These are phyloP conservation scores for Etheostoma spectabile DNA, from an alignment of 2,113 vertebrate species.

Conservation along the genomic window DNA sequence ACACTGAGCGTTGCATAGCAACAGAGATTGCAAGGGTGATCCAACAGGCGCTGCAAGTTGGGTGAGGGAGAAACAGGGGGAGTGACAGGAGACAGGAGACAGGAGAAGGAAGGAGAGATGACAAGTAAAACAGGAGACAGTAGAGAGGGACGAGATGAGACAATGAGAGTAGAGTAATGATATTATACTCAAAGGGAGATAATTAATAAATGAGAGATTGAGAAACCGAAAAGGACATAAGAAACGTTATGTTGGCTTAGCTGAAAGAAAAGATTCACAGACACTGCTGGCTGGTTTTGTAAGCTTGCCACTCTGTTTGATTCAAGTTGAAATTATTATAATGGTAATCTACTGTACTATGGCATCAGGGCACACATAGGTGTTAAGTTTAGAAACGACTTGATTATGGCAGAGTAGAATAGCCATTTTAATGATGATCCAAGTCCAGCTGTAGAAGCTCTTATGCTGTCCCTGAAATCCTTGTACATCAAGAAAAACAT, in stretches of 20 bases:
- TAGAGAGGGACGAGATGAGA: conserved; percentile 50
- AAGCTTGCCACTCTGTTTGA: conserved; percentile 8
- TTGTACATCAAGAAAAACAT: not conserved
- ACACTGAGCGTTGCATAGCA: conserved; percentile 82
- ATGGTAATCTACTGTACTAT: conserved; percentile 28
- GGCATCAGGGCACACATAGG: conserved; percentile 18
- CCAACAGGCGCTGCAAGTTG: conserved; percentile 70
- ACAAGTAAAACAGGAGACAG: conserved; percentile 28
- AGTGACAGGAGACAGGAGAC: conserved; percentile 71
- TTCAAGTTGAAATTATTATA: conserved; percentile 31
- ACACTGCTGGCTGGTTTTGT: conserved; percentile 22
- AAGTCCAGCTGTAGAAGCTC: conserved; percentile 1
- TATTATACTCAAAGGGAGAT: conserved; percentile 40
- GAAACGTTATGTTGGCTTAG: conserved; percentile 42
- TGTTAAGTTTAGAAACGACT: conserved; percentile 18
- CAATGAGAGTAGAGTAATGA: conserved; percentile 15
- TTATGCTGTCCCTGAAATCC: not conserved
- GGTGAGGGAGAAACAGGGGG: conserved; percentile 57
- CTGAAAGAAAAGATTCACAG: conserved; percentile 36
- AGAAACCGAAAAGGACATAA: conserved; percentile 46
- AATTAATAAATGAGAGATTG: conserved; percentile 30
- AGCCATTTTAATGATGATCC: not conserved
- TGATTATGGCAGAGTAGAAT: not conserved
- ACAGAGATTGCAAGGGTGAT: conserved; percentile 81
- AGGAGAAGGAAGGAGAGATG: conserved; percentile 52